Evolutionary conservation across 2,113 vertebrate species (phyloP), one percentile per base, ranked within the genome.

Genomic region (Campylorhamphus procurvoides): DNA sequence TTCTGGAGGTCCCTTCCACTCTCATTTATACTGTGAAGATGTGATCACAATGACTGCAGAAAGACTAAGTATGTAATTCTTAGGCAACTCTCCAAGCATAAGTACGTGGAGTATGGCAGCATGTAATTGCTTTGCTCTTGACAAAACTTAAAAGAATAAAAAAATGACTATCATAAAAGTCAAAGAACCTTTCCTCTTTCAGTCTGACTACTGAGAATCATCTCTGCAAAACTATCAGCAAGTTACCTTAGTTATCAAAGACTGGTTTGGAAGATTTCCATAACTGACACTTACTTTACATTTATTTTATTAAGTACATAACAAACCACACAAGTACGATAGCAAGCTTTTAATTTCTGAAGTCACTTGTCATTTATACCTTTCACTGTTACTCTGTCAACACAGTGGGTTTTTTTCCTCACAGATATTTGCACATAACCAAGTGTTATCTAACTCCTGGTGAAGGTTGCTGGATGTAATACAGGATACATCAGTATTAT

Each of bases 131-230:
- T 87, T 76, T 86, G 39, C 19, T 89, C 50, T 46, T 78, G 24
- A 62, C 44, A 31, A 80, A 93, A 89, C 15, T 39, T 75, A 42
- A 69, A 92, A 68, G 46, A 91, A 67, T 16, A 14, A 55, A 84
- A 83, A 35, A 35, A 71, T 14, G 5, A 35, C 46, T 59, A 9
- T 42, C 52, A 67, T n/a, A 78, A 72, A 72, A 68, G 35, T 39
- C 12, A 12, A 59, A 10, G 15, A 87, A 64, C 11, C 5, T 75
- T 47, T 64, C 33, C 17, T 81, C n/a, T 62, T 93, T 75, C 37
- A 56, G 42, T 71, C 3, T 14, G 10, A 9, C 47, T 66, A 66
- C 18, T 66, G 28, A 78, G 31, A 89, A 78, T 42, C 49, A 49
- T 17, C 35, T 58, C 79, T 46, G 9, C 18, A 69, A 87, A 87